Conservation (phyloP, 2,888 invertebrate species). For the Uropetala carovei region DNA sequence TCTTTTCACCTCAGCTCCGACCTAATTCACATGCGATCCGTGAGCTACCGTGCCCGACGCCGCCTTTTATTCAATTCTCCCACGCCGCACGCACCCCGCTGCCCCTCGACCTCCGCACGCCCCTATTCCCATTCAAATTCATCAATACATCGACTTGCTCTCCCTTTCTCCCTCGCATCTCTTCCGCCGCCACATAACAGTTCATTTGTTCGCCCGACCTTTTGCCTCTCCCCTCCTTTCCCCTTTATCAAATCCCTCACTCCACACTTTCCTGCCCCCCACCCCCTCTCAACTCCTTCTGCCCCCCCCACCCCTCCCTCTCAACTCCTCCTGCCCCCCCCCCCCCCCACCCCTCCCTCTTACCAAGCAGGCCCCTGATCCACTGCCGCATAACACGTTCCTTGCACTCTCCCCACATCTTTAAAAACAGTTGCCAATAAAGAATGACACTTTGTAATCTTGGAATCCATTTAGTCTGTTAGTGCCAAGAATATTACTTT, state of each 20-base stretch:
- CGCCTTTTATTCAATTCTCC: constrained; percentile 1
- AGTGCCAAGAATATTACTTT: no score
- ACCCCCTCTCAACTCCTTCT: neutral
- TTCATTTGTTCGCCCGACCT: neutral
- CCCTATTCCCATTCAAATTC: neutral
- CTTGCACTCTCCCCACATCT: neutral
- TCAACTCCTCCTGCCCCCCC: neutral
- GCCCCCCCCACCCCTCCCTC: neutral
- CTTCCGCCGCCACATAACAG: neutral
- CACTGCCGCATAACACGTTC: neutral
- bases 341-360: neutral
- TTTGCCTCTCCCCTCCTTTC: neutral
- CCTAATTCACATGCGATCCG: constrained; percentile 19
- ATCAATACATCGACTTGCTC: neutral
- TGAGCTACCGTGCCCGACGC: neutral
- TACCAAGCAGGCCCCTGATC: no score
- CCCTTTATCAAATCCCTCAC: neutral
- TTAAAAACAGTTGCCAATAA: neutral
- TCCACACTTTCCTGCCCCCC: neutral
- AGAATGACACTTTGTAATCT: neutral
- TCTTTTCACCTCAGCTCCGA: neutral
- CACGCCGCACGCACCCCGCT: no score
- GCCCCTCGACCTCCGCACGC: neutral
- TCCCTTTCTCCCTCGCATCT: neutral
- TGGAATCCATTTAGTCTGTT: no score